Base-by-base conservation (phyloP, 2,888 invertebrate species). In the Idaea straminata region DNA sequence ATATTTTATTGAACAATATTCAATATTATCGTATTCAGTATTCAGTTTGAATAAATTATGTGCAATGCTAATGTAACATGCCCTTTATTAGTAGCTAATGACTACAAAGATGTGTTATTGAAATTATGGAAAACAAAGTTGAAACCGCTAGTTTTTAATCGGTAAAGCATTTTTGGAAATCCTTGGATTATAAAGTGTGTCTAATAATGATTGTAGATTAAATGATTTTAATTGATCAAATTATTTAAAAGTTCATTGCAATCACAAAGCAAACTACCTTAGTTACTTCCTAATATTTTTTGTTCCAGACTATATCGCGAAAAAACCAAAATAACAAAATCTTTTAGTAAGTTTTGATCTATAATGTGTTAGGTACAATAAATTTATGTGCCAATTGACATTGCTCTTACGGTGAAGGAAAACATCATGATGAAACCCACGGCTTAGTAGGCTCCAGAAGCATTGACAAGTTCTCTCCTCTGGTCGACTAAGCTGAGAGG, bases 1-100 rank as follows among this genome's bases (percentile, higher is more conserved):
- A 77, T 76, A 84, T 85, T 84, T 79, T 82, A 84, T 80, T 78
- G 81, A 79, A 74, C 59, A 61, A 66, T 68, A 65, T 70, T 65
- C 61, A 67, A 69, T 71, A 58, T 66, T 71, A 68, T 77, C 77
- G 75, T 82, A 84, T 83, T 83, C 79, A 80, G 82, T 81, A 77
- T 80, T 67, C 68, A 36, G 74, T 69, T 72, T 73, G 59, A 38
- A n/a, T 61, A 38, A 58, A 36, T 47, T 47, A 47, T 13, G 47
- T 47, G 47, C 47, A 7, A 7, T 47, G 7, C 13, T 13, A 13
- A 13, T 47, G 13, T 47, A 6, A 47, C 47, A 13, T 47, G 10
- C 25, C 25, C 25, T 25, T 25, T 47, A 13, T 47, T 13, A 13
- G 47, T 47, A 10, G 47, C 47, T 47, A 47, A 47, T 47, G 47